Evolutionary conservation across 2,113 vertebrate genomes (phyloP), one percentile per base, ranked within the genome.

Genomic region (Perca schrenkii): DNA sequence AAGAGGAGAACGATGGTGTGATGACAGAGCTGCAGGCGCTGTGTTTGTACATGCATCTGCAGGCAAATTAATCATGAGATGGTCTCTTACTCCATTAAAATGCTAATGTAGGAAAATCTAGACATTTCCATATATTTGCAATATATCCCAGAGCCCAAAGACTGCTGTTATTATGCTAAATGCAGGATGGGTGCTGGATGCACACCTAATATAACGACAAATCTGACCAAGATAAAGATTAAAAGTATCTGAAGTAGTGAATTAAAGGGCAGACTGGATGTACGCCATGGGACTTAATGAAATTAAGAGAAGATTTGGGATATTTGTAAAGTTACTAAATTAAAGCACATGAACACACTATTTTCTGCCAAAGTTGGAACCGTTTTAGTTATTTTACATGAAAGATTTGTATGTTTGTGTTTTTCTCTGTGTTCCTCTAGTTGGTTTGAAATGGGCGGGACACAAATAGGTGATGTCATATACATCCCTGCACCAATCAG

Each of bases 101-200:
- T 95, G 94, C 92, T 94, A 95, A 95, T 95, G 90, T 85, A 82
- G 85, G 78, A 88, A 92, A 93, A 95, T 88, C 60, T 78, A 86
- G 87, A 90, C 86, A 90, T 93, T 87, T 91, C 77, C 89, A 86
- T 86, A 75, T 91, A 93, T 92, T 91, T 91, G 87, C 87, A 81
- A 84, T 75, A 86, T 63, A 89, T 93, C 89, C 83, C 85, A 83
- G 62, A 86, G 80, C 87, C 84, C 70, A 69, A 52, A 79, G 82
- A 90, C 53, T 82, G 84, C 53, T 82, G 84, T 87, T 85, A 86
- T 91, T 80, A 88, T 78, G 84, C 86, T 88, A 88, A 83, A 80
- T 85, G 71, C 58, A 63, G 74, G 43, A 72, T 79, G 73, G 47
- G 8, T 64, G 70, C 74, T 88, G 68, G 64, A 83, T 77, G 80